A percentile compares a stretch with the other conserved stretches of the same genome.
Conservation (phyloP, 2,888 invertebrate genomes). For the Frankliniella fusca region DNA sequence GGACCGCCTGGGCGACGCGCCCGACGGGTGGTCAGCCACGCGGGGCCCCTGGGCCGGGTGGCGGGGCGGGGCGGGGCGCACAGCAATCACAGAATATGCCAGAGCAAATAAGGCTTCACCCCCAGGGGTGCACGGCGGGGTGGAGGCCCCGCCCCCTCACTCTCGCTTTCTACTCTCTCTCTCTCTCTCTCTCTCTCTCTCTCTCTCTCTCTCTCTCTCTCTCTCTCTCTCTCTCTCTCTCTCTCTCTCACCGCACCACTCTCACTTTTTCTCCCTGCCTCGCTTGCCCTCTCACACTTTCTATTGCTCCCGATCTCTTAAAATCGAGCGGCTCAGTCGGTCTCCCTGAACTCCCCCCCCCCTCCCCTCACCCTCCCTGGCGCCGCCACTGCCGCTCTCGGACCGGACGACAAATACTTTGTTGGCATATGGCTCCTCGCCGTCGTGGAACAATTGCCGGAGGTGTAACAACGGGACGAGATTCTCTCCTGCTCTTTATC, state of each 20-base stretch:
- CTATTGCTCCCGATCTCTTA: no score
- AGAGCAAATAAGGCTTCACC: slow-evolving; percentile 1
- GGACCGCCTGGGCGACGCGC: background rate
- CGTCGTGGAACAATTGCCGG: background rate
- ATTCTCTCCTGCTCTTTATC: no score
- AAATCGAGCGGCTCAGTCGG: no score
- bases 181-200: slow-evolving; percentile 32
- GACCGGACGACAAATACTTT: background rate
- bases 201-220: slow-evolving; percentile 40
- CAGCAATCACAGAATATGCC: slow-evolving; percentile 17
- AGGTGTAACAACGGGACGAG: background rate
- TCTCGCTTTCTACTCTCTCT: slow-evolving; percentile 20
- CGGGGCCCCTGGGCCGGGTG: background rate
- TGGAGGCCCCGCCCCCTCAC: slow-evolving; percentile 31
- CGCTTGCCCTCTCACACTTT: slow-evolving; percentile 32
- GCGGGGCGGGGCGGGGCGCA: background rate
- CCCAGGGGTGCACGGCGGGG: background rate
- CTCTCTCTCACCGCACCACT: slow-evolving; percentile 29
- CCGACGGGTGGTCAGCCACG: background rate
- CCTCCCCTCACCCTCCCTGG: background rate
- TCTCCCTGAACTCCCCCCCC: background rate
- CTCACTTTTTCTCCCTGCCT: slow-evolving; percentile 30
- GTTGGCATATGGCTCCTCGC: background rate
- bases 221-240: slow-evolving; percentile 42
- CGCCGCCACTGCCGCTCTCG: no score